phyloP scores from a whole-genome alignment of 2,113 vertebrate species.

The Rynchops niger region DNA sequence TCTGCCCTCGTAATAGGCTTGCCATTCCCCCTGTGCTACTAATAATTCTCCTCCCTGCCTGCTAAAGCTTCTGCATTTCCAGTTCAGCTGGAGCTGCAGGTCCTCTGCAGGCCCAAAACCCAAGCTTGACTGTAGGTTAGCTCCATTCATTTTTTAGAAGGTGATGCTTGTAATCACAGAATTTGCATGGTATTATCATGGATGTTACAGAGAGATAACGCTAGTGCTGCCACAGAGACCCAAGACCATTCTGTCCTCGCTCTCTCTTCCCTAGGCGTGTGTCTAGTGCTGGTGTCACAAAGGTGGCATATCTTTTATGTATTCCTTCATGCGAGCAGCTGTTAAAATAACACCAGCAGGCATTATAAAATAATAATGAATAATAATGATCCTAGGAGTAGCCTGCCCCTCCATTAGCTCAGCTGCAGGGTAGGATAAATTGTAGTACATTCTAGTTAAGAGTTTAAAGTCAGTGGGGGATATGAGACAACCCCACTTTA shows the following conservation, averaged over 20 bases:
- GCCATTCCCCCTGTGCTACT: neutral
- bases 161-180: neutral
- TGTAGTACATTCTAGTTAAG: neutral
- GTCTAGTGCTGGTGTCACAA: neutral
- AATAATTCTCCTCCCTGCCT: neutral
- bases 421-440: neutral
- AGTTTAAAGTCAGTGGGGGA: neutral
- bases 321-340: neutral
- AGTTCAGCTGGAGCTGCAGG: neutral
- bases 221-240: neutral
- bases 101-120: neutral
- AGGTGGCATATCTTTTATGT: neutral
- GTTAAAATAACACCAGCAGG: constrained; percentile 1
- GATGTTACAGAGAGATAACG: neutral
- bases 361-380: constrained; percentile 24
- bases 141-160: neutral
- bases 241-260: neutral
- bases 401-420: neutral
- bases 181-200: neutral
- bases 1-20: neutral
- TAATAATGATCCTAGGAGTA: neutral
- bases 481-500: neutral
- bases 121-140: neutral
- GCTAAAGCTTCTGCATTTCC: neutral
- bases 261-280: neutral